Conservation (phyloP, 2,113 vertebrate species). For the Ranitomeya imitator region DNA sequence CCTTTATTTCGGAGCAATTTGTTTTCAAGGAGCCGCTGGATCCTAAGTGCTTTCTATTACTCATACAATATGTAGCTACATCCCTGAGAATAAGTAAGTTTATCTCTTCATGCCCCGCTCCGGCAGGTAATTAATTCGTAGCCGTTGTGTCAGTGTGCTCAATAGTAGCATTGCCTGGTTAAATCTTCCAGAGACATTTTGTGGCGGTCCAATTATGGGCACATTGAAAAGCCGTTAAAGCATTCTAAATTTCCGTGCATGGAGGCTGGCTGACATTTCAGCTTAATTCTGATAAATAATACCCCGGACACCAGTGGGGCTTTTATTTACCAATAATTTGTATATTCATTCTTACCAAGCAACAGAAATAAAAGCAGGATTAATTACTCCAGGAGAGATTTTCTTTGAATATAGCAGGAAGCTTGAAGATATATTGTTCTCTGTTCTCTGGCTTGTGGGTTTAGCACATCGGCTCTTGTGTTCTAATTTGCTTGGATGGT, state of each 20-base stretch:
- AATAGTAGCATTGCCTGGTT: slow-evolving; percentile 3
- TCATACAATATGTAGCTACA: slow-evolving; percentile 26
- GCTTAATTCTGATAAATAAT: slow-evolving; percentile 42
- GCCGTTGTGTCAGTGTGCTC: slow-evolving; percentile 33
- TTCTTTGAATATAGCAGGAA: background rate
- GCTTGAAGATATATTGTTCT: slow-evolving; percentile 5
- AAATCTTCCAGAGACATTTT: slow-evolving; percentile 37
- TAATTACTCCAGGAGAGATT: slow-evolving; percentile 1
- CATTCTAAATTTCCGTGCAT: background rate
- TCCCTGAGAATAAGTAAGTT: slow-evolving; percentile 26
- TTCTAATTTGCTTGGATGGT: background rate
- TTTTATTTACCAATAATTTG: slow-evolving; percentile 37
- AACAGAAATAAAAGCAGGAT: background rate
- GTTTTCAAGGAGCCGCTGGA: slow-evolving; percentile 6
- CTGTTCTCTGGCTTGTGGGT: background rate
- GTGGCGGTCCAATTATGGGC: background rate
- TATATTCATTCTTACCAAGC: slow-evolving; percentile 8
- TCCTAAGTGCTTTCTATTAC: slow-evolving; percentile 39
- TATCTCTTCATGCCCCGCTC: background rate
- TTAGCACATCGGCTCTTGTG: background rate
- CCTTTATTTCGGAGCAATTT: slow-evolving; percentile 27
- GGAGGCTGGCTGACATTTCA: slow-evolving; percentile 19
- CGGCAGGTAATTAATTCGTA: slow-evolving; percentile 30
- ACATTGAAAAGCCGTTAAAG: slow-evolving; percentile 17
- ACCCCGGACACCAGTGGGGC: background rate